phyloP scores from a whole-genome alignment of 1,140 invertebrate genomes.

The Drosophila mauritiana region DNA sequence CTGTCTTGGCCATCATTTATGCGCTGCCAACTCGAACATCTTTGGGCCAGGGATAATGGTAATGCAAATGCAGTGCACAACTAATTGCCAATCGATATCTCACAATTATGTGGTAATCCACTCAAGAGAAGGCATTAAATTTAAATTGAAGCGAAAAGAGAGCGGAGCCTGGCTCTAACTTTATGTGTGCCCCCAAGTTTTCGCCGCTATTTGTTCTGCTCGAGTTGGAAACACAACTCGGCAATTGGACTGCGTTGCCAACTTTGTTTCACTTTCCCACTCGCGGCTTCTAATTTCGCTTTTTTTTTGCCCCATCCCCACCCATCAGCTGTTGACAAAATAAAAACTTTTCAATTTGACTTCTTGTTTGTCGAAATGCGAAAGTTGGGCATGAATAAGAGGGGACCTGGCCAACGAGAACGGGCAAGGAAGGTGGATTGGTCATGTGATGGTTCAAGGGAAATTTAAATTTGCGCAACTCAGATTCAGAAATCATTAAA shows the following conservation, averaged over 20 bases:
- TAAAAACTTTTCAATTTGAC: constrained; percentile 71
- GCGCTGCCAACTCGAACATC: constrained; percentile 1
- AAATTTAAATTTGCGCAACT: constrained; percentile 31
- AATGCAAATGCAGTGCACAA: constrained; percentile 25
- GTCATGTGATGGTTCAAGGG: constrained; percentile 47
- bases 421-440: constrained; percentile 33
- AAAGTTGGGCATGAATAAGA: constrained; percentile 55
- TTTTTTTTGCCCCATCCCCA: constrained; percentile 12
- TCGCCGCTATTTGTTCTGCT: constrained; percentile 37
- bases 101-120: constrained; percentile 22
- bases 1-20: constrained; percentile 15
- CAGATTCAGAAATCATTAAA: constrained; percentile 15
- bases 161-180: constrained; percentile 13
- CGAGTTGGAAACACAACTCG: constrained; percentile 26
- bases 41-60: constrained; percentile 5
- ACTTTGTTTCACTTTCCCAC: constrained; percentile 52
- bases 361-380: constrained; percentile 50
- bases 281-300: constrained; percentile 57
- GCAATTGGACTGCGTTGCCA: constrained; percentile 36
- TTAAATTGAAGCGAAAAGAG: constrained; percentile 6
- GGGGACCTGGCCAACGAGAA: constrained; percentile 22
- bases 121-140: background rate
- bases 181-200: constrained; percentile 25
- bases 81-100: constrained; percentile 41
- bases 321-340: constrained; percentile 38